Evolutionary conservation across 2,113 vertebrate species (phyloP).

Genomic region (Gallinago undulata): DNA sequence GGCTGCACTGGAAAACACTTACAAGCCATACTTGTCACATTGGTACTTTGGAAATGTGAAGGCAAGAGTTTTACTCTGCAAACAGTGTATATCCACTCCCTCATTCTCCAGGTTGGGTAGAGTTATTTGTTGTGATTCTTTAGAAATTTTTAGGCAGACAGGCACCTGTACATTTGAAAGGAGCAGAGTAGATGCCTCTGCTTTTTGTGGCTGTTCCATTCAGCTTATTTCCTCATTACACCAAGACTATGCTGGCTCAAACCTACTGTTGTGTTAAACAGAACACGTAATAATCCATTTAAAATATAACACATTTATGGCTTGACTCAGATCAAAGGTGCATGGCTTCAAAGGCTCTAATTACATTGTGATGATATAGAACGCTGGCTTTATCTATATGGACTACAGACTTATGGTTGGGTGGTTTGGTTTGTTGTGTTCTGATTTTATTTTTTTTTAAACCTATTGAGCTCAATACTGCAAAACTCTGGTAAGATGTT

Average conservation of each 20-base stretch:
- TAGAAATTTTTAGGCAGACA: neutral
- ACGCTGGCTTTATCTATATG: neutral
- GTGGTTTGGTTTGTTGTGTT: neutral
- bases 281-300: conserved; percentile 11
- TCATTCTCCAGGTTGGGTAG: neutral
- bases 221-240: conserved; percentile 42
- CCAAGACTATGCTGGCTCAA: neutral
- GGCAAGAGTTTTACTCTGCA: neutral
- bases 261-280: neutral
- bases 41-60: neutral
- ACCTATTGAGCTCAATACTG: neutral
- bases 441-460: neutral
- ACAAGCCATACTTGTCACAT: accelerated
- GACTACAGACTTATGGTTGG: neutral
- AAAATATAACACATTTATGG: conserved; percentile 32
- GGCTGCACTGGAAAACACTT: neutral
- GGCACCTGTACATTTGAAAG: neutral
- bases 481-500: neutral
- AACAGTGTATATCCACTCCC: neutral
- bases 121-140: neutral
- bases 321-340: conserved; percentile 55
- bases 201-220: neutral
- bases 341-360: conserved; percentile 34
- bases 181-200: neutral
- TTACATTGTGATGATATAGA: neutral